Conservation (phyloP, 1,140 invertebrate genomes). For the Zeugodacus cucurbitae region DNA sequence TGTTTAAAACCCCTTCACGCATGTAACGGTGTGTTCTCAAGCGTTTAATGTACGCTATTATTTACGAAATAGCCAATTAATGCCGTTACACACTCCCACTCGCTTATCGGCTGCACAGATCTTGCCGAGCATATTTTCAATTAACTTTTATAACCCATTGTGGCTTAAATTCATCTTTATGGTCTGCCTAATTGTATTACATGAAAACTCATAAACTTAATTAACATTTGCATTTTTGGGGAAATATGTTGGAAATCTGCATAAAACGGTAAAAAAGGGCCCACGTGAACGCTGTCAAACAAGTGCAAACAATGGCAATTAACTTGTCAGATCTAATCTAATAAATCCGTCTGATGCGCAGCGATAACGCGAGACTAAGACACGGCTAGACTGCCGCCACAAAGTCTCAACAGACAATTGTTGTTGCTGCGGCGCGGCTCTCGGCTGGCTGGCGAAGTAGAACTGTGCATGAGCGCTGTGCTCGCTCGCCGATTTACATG, state of each 20-base stretch:
- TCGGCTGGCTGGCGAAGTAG: neutral
- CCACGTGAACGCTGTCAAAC: constrained; percentile 31
- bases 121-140: neutral
- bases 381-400: neutral
- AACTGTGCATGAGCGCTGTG: neutral
- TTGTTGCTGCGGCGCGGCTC: neutral
- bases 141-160: constrained; percentile 34
- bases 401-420: neutral
- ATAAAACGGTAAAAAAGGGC: neutral
- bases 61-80: constrained; percentile 11
- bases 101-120: neutral
- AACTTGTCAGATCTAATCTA: constrained; percentile 35
- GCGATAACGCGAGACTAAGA: neutral
- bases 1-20: neutral
- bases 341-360: neutral
- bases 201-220: constrained; percentile 13
- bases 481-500: neutral
- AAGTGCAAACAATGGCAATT: constrained; percentile 39
- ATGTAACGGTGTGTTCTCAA: neutral
- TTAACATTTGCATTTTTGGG: constrained; percentile 9
- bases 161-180: neutral
- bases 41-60: neutral
- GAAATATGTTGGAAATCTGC: neutral
- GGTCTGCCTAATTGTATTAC: neutral
- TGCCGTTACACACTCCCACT: neutral